Evolutionary conservation across 2,113 vertebrate genomes (phyloP), one percentile per base, ranked within the genome.

Genomic region (Pelobates fuscus): DNA sequence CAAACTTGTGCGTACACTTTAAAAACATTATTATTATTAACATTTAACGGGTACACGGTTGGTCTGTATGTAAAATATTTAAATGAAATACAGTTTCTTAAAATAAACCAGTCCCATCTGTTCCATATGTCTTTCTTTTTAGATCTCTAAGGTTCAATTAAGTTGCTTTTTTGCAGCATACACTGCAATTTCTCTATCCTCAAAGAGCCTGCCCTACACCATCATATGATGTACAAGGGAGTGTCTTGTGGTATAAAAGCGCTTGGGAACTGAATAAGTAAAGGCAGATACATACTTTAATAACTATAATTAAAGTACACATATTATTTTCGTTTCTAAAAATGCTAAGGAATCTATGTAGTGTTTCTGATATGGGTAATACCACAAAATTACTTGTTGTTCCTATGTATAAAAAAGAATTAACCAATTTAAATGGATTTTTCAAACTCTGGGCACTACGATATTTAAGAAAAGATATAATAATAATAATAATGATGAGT

Each of bases 301-400:
- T 61, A 59, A 68, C 73, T 37, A 61, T 52, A 66, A 61, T 77
- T 65, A 57, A 55, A 57, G 57, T 24, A 67, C 27, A 37, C 24
- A 30, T 11, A 15, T 12, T 2, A 21, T 24, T 24, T 46, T 30
- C 62, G 7, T 37, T 32, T 55, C 6, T n/a, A 23, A 10, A 14
- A 2, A 30, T 15, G 52, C 11, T 30, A 55, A 8, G 24, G 23
- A 25, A 26, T 23, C 17, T 37, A 49, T 17, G 15, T 17, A 49
- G 15, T 17, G 15, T 18, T 18, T 14, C 11, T 49, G 3, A 18
- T 49, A 4, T 49, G 44, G 44, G 17, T 17, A 49, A 49, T 4
- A 18, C 2, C 44, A 49, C 44, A 49, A 49, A 49, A 49, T 49
- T 8, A 49, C 44, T 18, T n/a, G 4, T 49, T 49, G 5, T 17